These are phyloP conservation scores for Elephantulus edwardii DNA, from an alignment of 2,113 vertebrate species.

Conservation along the genomic window DNA sequence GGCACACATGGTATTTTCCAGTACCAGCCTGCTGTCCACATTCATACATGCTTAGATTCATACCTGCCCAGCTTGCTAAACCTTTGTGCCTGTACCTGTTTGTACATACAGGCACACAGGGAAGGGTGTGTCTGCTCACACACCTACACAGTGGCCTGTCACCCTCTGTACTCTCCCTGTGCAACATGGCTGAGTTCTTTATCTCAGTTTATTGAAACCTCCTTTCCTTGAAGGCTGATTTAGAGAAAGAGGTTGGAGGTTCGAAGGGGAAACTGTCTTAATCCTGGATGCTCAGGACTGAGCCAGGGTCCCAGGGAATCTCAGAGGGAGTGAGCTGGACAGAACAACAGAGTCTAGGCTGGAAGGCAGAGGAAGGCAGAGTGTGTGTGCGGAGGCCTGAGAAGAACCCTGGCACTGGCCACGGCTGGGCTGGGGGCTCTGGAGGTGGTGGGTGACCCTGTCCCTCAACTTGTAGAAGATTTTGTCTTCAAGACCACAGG, in stretches of 20 bases:
- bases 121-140: too few species aligned
- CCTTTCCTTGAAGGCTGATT: background rate
- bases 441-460: background rate
- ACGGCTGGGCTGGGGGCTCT: background rate
- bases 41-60: rapidly evolving
- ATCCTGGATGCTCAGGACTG: background rate
- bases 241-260: background rate
- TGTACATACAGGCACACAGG: rapidly evolving
- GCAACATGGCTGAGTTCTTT: background rate
- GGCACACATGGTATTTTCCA: background rate
- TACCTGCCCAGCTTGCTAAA: background rate
- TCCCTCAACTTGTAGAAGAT: background rate
- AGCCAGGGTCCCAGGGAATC: background rate
- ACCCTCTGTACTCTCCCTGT: background rate
- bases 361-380: background rate
- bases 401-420: background rate
- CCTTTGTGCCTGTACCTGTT: background rate
- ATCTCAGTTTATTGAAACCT: constrained; percentile 62
- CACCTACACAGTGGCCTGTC: rapidly evolving
- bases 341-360: background rate
- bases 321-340: background rate
- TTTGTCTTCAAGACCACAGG: background rate
- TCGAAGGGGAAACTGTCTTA: background rate
- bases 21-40: background rate
- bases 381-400: background rate